Evolutionary conservation across 2,797 vertebrate species (phyloP).

Genomic region (Argya squamiceps): DNA sequence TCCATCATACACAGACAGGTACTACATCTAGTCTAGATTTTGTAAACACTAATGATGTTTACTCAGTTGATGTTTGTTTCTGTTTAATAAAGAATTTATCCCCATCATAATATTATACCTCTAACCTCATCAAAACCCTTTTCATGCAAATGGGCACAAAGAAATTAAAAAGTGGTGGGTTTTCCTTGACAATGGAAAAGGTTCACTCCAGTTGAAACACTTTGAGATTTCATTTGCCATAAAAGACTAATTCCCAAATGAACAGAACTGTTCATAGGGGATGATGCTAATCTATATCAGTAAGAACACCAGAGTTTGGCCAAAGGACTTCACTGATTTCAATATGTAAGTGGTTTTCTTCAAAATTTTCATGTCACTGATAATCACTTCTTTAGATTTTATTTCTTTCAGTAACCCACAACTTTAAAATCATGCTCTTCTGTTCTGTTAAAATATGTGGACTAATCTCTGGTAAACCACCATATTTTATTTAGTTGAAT

Average conservation of each 20-base stretch:
- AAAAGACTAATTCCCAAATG: neutral
- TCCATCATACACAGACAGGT: neutral
- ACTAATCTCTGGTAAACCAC: constrained; percentile 52
- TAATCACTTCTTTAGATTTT: neutral
- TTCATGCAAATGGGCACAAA: neutral
- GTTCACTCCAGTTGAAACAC: neutral
- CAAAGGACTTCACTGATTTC: neutral
- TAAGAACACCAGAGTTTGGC: neutral
- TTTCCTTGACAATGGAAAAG: neutral
- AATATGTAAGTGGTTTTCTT: neutral
- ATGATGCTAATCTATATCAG: neutral
- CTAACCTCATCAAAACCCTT: neutral
- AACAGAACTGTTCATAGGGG: neutral
- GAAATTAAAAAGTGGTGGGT: neutral
- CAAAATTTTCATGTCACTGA: neutral
- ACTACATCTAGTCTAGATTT: neutral
- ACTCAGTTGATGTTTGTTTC: neutral
- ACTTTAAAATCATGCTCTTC: neutral
- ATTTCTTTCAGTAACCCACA: neutral
- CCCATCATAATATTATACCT: neutral
- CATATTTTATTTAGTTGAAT: constrained; percentile 54
- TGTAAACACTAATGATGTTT: neutral
- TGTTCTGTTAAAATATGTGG: constrained; percentile 46
- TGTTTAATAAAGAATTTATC: neutral
- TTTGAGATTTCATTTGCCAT: neutral